Conservation (phyloP, 2,113 vertebrate genomes). For the Clarias magur region DNA sequence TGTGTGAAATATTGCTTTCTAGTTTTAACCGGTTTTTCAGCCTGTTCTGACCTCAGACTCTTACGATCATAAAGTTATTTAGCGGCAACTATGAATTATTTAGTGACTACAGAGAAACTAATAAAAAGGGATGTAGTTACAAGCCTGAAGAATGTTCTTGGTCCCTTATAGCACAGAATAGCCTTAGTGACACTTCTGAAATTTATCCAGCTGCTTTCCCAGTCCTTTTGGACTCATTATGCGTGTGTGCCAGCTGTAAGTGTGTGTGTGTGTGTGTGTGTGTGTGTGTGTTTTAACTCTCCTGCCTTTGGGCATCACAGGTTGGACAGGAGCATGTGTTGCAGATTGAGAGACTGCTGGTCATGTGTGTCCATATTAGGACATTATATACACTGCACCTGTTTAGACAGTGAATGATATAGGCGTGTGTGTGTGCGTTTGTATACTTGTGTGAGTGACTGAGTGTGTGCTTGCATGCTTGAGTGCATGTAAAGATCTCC, state of each 20-base stretch:
- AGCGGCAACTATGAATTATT: background rate
- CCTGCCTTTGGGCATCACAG: slow-evolving; percentile 36
- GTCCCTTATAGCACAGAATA: background rate
- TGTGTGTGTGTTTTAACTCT: slow-evolving; percentile 37
- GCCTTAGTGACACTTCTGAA: slow-evolving; percentile 46
- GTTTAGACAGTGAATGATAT: slow-evolving; percentile 30
- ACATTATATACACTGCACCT: slow-evolving; percentile 48
- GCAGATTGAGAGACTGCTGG: slow-evolving; percentile 13
- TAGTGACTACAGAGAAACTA: background rate
- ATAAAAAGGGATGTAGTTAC: background rate
- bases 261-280: slow-evolving; percentile 24
- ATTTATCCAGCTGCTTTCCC: slow-evolving; percentile 57
- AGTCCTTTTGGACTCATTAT: slow-evolving; percentile 33
- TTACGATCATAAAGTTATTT: background rate
- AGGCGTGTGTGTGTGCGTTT: slow-evolving; percentile 30
- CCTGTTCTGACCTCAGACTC: background rate
- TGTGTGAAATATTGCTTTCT: slow-evolving; percentile 20
- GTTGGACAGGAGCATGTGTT: slow-evolving; percentile 45
- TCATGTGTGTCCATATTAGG: slow-evolving; percentile 48
- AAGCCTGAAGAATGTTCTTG: background rate
- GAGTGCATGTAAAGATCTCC: slow-evolving; percentile 8
- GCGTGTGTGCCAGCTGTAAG: slow-evolving; percentile 32
- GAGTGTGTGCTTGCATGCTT: slow-evolving; percentile 17
- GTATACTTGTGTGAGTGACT: slow-evolving; percentile 45
- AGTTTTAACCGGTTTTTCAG: slow-evolving; percentile 38